phyloP scores from a whole-genome alignment of 2,797 vertebrate genomes.

The Gastrophryne carolinensis region DNA sequence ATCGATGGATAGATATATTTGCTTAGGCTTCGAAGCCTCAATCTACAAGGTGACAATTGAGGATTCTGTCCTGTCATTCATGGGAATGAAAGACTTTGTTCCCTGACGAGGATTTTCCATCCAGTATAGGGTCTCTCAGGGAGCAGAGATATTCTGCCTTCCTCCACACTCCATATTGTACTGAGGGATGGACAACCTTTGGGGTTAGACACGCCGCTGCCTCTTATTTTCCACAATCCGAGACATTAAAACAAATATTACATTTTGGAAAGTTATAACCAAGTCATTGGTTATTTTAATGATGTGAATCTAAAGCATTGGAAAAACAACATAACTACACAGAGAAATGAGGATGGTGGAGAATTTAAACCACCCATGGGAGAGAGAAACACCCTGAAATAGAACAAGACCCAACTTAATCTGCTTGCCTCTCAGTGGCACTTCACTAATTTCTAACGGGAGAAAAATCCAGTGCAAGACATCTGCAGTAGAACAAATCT shows the following conservation, averaged over 20 bases:
- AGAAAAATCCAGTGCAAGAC: too few relatives aligned
- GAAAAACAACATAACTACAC: neutral
- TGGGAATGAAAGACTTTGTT: neutral
- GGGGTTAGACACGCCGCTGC: slow-evolving; percentile 1
- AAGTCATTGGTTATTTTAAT: neutral
- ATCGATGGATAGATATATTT: neutral
- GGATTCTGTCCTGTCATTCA: neutral
- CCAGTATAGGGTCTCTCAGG: slow-evolving; percentile 6
- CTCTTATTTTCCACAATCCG: slow-evolving; percentile 3
- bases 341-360: neutral
- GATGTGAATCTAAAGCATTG: too few relatives aligned
- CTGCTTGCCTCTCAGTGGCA: too few relatives aligned
- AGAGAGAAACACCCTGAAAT: too few relatives aligned
- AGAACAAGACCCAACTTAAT: too few relatives aligned
- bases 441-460: too few relatives aligned
- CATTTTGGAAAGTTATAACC: neutral
- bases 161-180: neutral
- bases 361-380: too few relatives aligned
- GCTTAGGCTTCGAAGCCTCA: neutral
- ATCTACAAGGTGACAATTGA: neutral
- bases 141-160: neutral
- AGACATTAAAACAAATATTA: neutral
- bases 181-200: neutral
- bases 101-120: slow-evolving; percentile 16
- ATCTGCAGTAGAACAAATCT: too few relatives aligned